A percentile compares a stretch with the other conserved stretches of the same genome.
Conservation (phyloP, 64 coral and sea anemone genomes). For the Pachyseris speciosa region DNA sequence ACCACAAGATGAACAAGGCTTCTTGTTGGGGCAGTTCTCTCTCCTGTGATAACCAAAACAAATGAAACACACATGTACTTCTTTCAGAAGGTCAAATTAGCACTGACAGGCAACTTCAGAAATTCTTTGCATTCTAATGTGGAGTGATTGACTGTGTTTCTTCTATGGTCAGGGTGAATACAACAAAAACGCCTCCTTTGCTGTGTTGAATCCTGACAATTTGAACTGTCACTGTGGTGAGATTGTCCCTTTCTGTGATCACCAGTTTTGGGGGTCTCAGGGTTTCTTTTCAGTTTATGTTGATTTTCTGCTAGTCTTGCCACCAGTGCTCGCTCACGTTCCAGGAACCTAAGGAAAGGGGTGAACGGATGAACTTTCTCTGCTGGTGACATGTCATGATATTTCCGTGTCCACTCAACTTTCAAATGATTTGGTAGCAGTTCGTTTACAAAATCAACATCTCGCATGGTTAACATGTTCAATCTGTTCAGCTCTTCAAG, state of each 20-base stretch:
- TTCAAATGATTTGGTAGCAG: slow-evolving; percentile 8
- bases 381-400: neutral
- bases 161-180: slow-evolving; percentile 33
- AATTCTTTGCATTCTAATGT: slow-evolving; percentile 36
- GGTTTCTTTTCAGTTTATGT: neutral
- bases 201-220: neutral
- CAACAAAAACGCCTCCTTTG: slow-evolving; percentile 16
- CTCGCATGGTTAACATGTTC: slow-evolving; percentile 28
- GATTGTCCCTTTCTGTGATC: neutral
- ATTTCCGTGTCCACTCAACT: slow-evolving; percentile 33
- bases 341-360: slow-evolving; percentile 19
- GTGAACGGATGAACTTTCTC: slow-evolving; percentile 22
- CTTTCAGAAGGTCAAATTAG: neutral
- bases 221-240: neutral
- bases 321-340: slow-evolving; percentile 27
- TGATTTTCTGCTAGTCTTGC: slow-evolving; percentile 19
- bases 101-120: too few species aligned
- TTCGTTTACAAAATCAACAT: slow-evolving; percentile 5
- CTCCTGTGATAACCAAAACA: slow-evolving; percentile 47
- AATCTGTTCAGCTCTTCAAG: slow-evolving; percentile 24
- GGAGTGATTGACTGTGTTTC: slow-evolving; percentile 53
- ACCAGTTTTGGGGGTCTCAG: neutral
- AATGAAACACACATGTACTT: slow-evolving; percentile 22
- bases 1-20: slow-evolving; percentile 36
- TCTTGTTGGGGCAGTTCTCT: slow-evolving; percentile 14